Evolutionary conservation across 1,140 invertebrate genomes (phyloP), one percentile per base, ranked within the genome.

Genomic region (Lucilia sericata): DNA sequence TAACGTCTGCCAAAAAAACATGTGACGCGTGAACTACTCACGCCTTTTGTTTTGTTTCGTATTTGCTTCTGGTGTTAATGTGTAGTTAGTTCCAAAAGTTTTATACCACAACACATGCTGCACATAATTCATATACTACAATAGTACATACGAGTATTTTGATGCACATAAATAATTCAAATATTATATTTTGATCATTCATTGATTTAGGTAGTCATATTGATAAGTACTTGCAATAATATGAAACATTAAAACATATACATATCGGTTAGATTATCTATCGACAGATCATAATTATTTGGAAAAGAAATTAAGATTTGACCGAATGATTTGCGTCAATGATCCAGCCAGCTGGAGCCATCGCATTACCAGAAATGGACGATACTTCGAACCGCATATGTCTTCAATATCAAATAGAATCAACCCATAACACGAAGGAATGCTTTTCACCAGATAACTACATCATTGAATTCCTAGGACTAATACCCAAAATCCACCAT

Each of bases 1-100:
- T 19, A 80, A 21, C n/a, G 9, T 13, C 76, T 19, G 5, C 1
- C 14, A 7, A 19, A 10, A 30, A 0, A 47, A 10, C 75, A 78
- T 78, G 8, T 78, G 76, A 80, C 17, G 76, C 76, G 76, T 80
- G 42, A 51, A 49, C 19, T 21, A 21, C n/a, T 80, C 47, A 80
- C 42, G 21, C n/a, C 75, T 36, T 80, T 80, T 51, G 42, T 80
- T 78, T 80, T 51, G 42, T 21, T 80, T 78, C n/a, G 8, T n/a
- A n/a, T 78, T 78, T 42, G 14, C 42, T 78, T 80, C 76, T 80
- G 76, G 76, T 80, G 65, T 70, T 70, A 70, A 19, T 19, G 60
- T 21, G 60, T 70, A 70, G 60, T 21, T 17, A 70, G 19, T 70
- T 70, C 2, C 19, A 21, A 70, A 70, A 7, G n/a, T 10, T 19